phyloP scores from a whole-genome alignment of 2,888 invertebrate species.

The Listrodromus nycthemerus region DNA sequence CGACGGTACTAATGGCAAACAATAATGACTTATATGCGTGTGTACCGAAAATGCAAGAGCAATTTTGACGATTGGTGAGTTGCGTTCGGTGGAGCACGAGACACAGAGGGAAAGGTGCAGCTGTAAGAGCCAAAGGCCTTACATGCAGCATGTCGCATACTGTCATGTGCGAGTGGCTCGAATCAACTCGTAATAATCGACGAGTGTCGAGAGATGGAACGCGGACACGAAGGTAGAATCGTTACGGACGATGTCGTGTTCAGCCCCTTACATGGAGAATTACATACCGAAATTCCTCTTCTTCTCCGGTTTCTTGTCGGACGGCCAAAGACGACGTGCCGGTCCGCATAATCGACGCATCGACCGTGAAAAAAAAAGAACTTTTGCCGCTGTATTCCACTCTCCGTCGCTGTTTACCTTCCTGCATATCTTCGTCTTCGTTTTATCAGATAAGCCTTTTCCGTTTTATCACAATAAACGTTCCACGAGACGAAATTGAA shows the following conservation, averaged over 20 bases:
- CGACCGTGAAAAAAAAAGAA: neutral
- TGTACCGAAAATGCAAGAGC: constrained; percentile 53
- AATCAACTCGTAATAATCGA: constrained; percentile 37
- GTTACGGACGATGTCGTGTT: constrained; percentile 13
- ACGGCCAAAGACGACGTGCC: neutral
- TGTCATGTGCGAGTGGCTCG: constrained; percentile 28
- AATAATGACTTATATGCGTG: constrained; percentile 67
- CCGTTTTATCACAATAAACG: no score
- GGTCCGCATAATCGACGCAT: neutral
- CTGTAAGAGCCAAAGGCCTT: constrained; percentile 56
- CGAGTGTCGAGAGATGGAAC: constrained; percentile 14
- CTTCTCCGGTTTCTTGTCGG: neutral
- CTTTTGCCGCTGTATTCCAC: neutral
- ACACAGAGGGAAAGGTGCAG: constrained; percentile 58
- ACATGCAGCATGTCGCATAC: constrained; percentile 17
- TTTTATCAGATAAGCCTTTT: neutral
- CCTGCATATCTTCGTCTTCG: neutral
- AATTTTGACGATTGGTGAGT: constrained; percentile 51
- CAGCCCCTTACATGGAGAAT: neutral
- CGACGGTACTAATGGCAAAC: constrained; percentile 61
- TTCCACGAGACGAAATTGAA: no score
- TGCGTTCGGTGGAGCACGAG: constrained; percentile 14
- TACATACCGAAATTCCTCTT: neutral
- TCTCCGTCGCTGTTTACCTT: neutral
- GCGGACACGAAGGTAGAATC: constrained; percentile 20